Evolutionary conservation across 2,113 vertebrate species (phyloP).

Genomic region (Ceyx melanurus): DNA sequence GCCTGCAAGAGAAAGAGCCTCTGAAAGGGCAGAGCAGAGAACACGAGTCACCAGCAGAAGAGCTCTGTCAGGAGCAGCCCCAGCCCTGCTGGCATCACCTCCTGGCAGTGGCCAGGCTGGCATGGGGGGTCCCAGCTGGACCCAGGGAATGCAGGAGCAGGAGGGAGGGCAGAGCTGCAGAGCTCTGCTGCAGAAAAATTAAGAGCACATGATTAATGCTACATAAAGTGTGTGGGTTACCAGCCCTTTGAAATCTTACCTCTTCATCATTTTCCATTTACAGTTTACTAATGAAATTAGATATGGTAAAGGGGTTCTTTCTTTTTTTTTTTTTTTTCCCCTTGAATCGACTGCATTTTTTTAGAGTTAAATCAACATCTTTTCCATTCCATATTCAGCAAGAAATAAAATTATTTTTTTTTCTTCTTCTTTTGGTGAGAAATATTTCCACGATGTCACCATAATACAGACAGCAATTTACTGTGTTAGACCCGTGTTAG

Average conservation of each 20-base stretch:
- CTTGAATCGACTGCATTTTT: constrained; percentile 67
- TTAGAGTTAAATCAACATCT: constrained; percentile 76
- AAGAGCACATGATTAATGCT: constrained; percentile 70
- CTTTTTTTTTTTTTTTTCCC: not conserved
- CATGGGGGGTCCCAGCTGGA: not conserved
- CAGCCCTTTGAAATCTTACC: constrained; percentile 69
- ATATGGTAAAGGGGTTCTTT: constrained; percentile 59
- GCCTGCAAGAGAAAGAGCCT: constrained; percentile 22
- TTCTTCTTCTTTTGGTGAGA: constrained; percentile 23
- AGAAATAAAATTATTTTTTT: constrained; percentile 67
- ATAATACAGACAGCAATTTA: constrained; percentile 37
- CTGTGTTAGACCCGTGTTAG: constrained; percentile 9
- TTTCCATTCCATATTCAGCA: constrained; percentile 74
- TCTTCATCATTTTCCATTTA: constrained; percentile 73
- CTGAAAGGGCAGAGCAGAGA: not conserved
- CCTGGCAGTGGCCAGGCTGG: too few relatives aligned
- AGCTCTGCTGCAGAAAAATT: constrained; percentile 46
- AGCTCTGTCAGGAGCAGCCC: not conserved
- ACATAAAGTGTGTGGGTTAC: constrained; percentile 48
- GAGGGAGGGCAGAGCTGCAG: not conserved
- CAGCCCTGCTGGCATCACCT: too few relatives aligned
- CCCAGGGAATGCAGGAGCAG: not conserved
- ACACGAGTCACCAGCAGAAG: not conserved
- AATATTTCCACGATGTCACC: constrained; percentile 52
- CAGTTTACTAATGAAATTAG: constrained; percentile 80